These are phyloP conservation scores for Argyresthia albistria DNA, from an alignment of 2,888 invertebrate genomes.

Conservation along the genomic window DNA sequence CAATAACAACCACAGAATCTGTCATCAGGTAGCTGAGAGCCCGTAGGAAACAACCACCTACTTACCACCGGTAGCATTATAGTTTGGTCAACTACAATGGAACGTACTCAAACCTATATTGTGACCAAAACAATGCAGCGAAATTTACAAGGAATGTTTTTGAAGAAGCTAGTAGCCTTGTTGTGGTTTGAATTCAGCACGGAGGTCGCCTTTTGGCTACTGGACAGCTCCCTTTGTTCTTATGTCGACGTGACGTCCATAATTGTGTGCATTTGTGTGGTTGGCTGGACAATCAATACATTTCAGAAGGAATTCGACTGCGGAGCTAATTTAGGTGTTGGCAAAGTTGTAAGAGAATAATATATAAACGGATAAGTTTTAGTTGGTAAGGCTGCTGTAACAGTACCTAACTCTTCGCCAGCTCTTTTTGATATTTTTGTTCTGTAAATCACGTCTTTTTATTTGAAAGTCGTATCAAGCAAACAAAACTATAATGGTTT, in stretches of 20 bases:
- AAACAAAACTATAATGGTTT: too few relatives aligned
- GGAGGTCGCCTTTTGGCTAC: constrained; percentile 41
- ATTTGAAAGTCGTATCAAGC: too few relatives aligned
- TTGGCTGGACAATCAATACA: constrained; percentile 25
- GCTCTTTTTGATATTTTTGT: too few relatives aligned
- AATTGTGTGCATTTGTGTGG: constrained; percentile 42
- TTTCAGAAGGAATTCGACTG: constrained; percentile 27
- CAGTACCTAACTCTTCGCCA: too few relatives aligned
- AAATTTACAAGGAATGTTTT: constrained; percentile 21
- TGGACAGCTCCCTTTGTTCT: constrained; percentile 54
- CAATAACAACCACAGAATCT: constrained; percentile 48
- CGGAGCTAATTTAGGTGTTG: constrained; percentile 35
- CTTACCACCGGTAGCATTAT: constrained; percentile 63
- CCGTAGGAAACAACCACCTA: constrained; percentile 27
- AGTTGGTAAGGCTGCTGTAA: too few relatives aligned
- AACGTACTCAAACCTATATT: constrained; percentile 25
- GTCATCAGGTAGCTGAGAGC: constrained; percentile 43
- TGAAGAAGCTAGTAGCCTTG: constrained; percentile 33
- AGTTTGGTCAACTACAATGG: constrained; percentile 55
- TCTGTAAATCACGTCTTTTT: too few relatives aligned
- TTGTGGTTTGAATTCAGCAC: constrained; percentile 59
- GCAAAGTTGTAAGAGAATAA: background rate
- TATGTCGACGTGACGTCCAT: constrained; percentile 48
- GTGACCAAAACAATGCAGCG: constrained; percentile 27
- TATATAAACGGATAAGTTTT: too few relatives aligned